Evolutionary conservation across 2,888 invertebrate genomes (phyloP).

Genomic region (Meta bourneti): DNA sequence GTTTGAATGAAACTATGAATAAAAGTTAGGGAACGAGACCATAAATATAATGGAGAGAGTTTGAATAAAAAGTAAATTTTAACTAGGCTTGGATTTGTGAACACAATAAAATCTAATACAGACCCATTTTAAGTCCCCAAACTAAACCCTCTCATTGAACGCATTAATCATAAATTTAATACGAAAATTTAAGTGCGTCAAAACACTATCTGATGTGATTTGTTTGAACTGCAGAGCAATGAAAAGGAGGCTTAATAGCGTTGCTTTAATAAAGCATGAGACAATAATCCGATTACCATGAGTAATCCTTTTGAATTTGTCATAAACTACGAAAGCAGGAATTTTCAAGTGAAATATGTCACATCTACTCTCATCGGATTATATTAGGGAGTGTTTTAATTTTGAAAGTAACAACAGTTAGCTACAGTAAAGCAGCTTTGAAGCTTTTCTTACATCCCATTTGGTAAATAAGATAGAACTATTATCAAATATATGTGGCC

Average conservation of each 20-base stretch:
- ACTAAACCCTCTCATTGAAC: slow-evolving; percentile 1
- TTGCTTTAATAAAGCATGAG: slow-evolving; percentile 29
- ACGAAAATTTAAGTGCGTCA: slow-evolving; percentile 27
- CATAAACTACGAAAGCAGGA: slow-evolving; percentile 32
- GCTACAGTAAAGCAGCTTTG: too few relatives aligned
- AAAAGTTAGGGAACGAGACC: too few relatives aligned
- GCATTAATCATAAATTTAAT: slow-evolving; percentile 20
- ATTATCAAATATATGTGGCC: too few relatives aligned
- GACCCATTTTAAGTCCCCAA: slow-evolving; percentile 8
- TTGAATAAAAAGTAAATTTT: too few relatives aligned
- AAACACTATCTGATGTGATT: slow-evolving; percentile 29
- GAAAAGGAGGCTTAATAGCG: slow-evolving; percentile 37
- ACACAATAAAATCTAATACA: background rate
- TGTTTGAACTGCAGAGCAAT: slow-evolving; percentile 19
- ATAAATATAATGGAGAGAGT: too few relatives aligned
- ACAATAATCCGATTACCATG: slow-evolving; percentile 34
- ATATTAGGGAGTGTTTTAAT: slow-evolving; percentile 21
- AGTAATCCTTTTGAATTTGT: slow-evolving; percentile 39
- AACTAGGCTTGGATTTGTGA: background rate
- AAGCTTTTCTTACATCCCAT: too few relatives aligned
- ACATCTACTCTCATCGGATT: background rate
- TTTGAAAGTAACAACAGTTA: slow-evolving; percentile 7
- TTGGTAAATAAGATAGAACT: too few relatives aligned
- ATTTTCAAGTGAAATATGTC: slow-evolving; percentile 21
- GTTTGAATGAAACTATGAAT: too few relatives aligned